Percentiles rank a stretch among this genome's conserved stretches.
phyloP scores from a whole-genome alignment of 2,888 invertebrate genomes.

The Tetramorium bicarinatum region DNA sequence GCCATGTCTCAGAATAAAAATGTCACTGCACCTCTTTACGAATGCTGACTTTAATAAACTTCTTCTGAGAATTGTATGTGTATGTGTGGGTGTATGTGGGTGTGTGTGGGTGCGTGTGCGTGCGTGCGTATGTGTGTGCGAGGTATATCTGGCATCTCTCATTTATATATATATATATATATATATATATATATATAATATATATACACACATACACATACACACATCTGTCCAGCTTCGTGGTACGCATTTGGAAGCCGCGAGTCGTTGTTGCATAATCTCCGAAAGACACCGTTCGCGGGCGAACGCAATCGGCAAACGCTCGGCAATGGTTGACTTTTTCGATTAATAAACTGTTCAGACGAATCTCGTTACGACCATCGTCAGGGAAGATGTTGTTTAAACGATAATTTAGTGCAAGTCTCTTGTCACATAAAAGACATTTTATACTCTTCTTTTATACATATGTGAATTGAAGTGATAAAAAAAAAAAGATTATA shows the following conservation, averaged over 20 bases:
- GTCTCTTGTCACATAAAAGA: background rate
- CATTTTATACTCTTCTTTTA: background rate
- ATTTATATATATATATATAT: background rate
- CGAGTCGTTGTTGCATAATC: conserved; percentile 19
- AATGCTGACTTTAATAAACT: conserved; percentile 13
- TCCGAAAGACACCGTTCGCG: conserved; percentile 38
- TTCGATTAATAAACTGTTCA: conserved; percentile 60
- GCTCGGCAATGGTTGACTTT: conserved; percentile 44
- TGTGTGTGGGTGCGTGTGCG: background rate
- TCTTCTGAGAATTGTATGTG: background rate
- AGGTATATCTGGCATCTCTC: background rate
- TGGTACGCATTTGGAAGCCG: conserved; percentile 8
- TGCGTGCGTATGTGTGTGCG: background rate
- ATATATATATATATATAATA: background rate
- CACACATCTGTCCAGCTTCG: conserved; percentile 30
- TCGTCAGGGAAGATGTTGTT: background rate
- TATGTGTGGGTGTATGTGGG: background rate
- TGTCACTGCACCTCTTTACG: conserved; percentile 19
- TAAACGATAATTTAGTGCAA: background rate
- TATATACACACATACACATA: background rate
- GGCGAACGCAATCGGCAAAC: conserved; percentile 51
- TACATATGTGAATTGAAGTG: background rate
- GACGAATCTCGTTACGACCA: background rate
- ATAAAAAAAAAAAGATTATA: background rate
- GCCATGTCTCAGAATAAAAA: conserved; percentile 33